Percentiles rank a stretch among this genome's conserved stretches.
Conservation (phyloP, 1,140 invertebrate species). For the Archivesica marissinica region DNA sequence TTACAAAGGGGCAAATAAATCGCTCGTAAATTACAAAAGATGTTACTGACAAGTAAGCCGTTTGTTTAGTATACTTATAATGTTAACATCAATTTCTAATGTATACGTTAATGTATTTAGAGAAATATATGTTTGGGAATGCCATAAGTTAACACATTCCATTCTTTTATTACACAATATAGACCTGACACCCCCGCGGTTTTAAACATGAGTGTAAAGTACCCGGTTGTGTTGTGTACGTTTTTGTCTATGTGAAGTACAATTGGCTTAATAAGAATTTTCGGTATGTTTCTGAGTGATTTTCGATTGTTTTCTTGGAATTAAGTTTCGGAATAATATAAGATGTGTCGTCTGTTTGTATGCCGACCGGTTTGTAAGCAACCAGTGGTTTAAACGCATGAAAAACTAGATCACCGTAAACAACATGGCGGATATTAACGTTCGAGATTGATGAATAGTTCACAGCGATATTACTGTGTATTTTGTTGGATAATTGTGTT, state of each 20-base stretch:
- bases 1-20: conserved; percentile 36
- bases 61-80: neutral
- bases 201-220: conserved; percentile 48
- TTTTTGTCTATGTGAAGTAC: conserved; percentile 47
- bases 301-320: conserved; percentile 26
- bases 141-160: conserved; percentile 22
- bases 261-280: conserved; percentile 31
- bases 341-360: neutral
- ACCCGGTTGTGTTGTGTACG: conserved; percentile 61
- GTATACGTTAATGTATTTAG: neutral
- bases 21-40: neutral
- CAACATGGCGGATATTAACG: conserved; percentile 60
- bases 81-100: neutral
- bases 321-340: neutral
- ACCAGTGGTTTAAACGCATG: conserved; percentile 43
- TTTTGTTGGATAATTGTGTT: neutral
- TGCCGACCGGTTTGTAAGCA: conserved; percentile 8
- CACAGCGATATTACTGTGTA: neutral
- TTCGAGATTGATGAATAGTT: conserved; percentile 8
- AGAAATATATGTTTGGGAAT: neutral
- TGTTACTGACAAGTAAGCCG: neutral
- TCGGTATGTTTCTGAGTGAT: conserved; percentile 53
- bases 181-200: conserved; percentile 53
- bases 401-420: conserved; percentile 56
- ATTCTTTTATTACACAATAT: conserved; percentile 46